Evolutionary conservation across 2,797 vertebrate species (phyloP).

Genomic region (Leucoraja ocellata): DNA sequence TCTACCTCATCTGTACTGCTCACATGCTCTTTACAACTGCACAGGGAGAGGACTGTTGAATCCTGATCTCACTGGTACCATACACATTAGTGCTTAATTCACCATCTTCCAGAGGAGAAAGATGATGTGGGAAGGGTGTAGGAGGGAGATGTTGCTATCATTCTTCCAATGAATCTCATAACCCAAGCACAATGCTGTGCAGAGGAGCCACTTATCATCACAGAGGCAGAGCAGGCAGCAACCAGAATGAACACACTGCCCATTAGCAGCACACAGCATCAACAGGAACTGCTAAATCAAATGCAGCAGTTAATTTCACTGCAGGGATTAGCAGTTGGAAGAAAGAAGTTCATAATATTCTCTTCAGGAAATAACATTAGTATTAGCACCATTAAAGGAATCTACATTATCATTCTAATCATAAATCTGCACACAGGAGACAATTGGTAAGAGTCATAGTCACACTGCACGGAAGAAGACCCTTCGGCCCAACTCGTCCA

Average conservation of each 20-base stretch:
- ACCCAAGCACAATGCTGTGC: neutral
- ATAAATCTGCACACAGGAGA: neutral
- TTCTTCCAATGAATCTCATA: neutral
- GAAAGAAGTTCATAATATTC: neutral
- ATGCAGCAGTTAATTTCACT: neutral
- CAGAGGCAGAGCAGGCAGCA: neutral
- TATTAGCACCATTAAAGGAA: neutral
- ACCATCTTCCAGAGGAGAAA: neutral
- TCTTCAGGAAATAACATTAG: neutral
- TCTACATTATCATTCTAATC: neutral
- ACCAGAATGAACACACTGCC: neutral
- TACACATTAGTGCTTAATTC: neutral
- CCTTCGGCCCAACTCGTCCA: too few relatives aligned
- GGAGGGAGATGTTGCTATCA: neutral
- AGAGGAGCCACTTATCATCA: neutral
- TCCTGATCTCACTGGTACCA: neutral
- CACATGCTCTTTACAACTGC: neutral
- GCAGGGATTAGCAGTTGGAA: neutral
- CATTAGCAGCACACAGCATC: neutral
- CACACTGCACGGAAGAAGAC: too few relatives aligned
- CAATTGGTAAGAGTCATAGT: neutral
- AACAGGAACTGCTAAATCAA: neutral
- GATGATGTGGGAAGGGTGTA: neutral
- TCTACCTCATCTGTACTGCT: neutral
- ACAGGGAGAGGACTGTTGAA: neutral